Percentiles rank a stretch among this genome's conserved stretches.
These are phyloP conservation scores for Holothuria glaberrima DNA, from an alignment of 35 echinoderm and acorn worm genomes.

Conservation along the genomic window DNA sequence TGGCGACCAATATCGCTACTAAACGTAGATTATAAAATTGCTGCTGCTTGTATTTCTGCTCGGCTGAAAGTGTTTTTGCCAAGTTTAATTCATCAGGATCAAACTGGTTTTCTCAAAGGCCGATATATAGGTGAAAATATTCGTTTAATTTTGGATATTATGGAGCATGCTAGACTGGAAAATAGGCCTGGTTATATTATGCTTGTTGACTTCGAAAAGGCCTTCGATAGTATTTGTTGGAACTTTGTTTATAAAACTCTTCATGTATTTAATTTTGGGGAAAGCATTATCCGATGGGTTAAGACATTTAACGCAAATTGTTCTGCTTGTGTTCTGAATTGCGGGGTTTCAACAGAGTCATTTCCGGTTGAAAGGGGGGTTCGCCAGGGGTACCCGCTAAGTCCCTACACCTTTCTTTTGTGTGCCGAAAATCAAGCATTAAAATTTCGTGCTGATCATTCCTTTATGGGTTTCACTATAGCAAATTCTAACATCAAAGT, in stretches of 20 bases:
- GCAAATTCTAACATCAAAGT: too few species aligned
- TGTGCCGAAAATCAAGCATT: not conserved
- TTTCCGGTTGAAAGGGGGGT: slow-evolving; percentile 1
- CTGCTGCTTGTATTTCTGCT: too few species aligned
- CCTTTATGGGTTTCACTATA: too few species aligned
- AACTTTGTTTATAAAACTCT: not conserved
- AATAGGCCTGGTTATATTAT: not conserved
- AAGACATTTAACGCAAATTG: not conserved
- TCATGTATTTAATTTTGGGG: not conserved
- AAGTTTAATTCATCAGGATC: too few species aligned
- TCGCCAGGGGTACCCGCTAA: not conserved
- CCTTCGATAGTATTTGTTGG: not conserved
- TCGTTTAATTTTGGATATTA: not conserved
- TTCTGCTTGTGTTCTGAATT: not conserved
- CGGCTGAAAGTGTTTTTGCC: too few species aligned
- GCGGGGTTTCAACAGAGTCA: not conserved
- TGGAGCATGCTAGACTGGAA: not conserved
- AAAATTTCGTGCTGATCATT: too few species aligned
- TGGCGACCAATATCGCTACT: too few species aligned
- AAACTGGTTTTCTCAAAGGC: too few species aligned
- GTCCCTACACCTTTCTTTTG: not conserved
- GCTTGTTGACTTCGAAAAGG: not conserved
- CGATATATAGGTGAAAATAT: too few species aligned
- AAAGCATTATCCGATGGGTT: not conserved
- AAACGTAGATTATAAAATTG: too few species aligned